Evolutionary conservation across 1,140 invertebrate species (phyloP), one percentile per base, ranked within the genome.

Genomic region (Berghia stephanieae): DNA sequence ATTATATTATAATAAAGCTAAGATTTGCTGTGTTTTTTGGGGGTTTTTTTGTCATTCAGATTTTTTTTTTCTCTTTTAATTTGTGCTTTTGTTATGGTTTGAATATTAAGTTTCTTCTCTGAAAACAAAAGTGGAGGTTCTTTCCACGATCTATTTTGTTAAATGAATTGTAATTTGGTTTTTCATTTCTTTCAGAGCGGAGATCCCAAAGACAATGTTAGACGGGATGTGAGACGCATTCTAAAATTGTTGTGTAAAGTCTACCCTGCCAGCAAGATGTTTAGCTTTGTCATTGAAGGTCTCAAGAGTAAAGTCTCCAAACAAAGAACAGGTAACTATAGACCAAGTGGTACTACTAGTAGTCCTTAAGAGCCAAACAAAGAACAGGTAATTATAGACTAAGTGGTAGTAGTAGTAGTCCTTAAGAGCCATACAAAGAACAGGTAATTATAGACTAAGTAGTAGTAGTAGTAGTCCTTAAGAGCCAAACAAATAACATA

Each of bases 291-390:
- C 2, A 95, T 98, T 93, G 96, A 99, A 85, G 98, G 96, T 18
- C 89, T 99, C 1, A 97, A 97, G 87, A 97, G 96, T 0, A 99
- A 99, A 90, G 99, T 99, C 91, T 94, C 97, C 5, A 92, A 97
- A 73, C 97, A 99, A 89, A 92, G 97, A 87, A 94, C 96, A 83
- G 94, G 94, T 94, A 86, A 86, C 85, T 75, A 24, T 72, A 44
- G 44, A 44, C 8, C 36, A 24, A 27, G 70, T 31, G 31, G n/a
- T 67, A 2, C 18, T 55, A 74, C 8, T 55, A 60, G 2, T 46
- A 60, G 3, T 21, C n/a, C 38, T n/a, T n/a, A n/a, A n/a, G n/a
- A n/a, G n/a, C 97, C 5, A 92, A 97, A 73, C 97, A 99, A 89
- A 92, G 97, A 87, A 94, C 96, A 83, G 94, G 94, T 94, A 86